Percentiles rank a stretch among this genome's conserved stretches.
Conservation (phyloP, 37 sponge, comb jelly and placozoan species). For the Petrosia ficiformis region DNA sequence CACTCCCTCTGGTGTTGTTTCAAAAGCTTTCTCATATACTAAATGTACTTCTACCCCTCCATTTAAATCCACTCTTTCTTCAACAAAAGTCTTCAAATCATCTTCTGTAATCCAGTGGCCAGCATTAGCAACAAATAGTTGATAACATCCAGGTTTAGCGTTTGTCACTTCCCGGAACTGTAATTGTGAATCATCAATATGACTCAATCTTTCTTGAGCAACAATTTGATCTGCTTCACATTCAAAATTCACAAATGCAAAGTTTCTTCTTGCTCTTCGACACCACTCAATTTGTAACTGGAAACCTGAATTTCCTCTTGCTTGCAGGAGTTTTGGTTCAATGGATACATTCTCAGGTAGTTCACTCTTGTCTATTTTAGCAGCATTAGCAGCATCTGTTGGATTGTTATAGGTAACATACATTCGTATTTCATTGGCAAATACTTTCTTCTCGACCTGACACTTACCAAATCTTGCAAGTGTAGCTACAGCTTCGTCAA, state of each 20-base stretch:
- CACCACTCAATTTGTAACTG: conserved; percentile 52
- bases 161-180: conserved; percentile 28
- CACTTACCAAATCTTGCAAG: conserved; percentile 13
- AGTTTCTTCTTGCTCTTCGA: conserved; percentile 28
- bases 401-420: conserved; percentile 39
- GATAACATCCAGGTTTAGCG: conserved; percentile 13
- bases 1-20: conserved; percentile 24
- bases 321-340: conserved; percentile 1
- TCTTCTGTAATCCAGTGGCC: conserved; percentile 15
- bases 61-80: neutral
- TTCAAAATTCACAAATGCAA: conserved; percentile 36
- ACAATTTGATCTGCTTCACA: neutral
- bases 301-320: neutral
- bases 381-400: conserved; percentile 29
- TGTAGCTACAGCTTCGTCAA: conserved; percentile 3
- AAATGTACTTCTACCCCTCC: conserved; percentile 1
- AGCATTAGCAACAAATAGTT: conserved; percentile 31
- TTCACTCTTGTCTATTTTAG: neutral
- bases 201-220: neutral
- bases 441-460: neutral
- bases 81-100: too few relatives aligned
- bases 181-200: neutral
- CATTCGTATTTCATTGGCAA: neutral
- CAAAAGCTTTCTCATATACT: conserved; percentile 31
- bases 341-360: conserved; percentile 12